Evolutionary conservation across 2,113 vertebrate genomes (phyloP).

Genomic region (Pedetes capensis): DNA sequence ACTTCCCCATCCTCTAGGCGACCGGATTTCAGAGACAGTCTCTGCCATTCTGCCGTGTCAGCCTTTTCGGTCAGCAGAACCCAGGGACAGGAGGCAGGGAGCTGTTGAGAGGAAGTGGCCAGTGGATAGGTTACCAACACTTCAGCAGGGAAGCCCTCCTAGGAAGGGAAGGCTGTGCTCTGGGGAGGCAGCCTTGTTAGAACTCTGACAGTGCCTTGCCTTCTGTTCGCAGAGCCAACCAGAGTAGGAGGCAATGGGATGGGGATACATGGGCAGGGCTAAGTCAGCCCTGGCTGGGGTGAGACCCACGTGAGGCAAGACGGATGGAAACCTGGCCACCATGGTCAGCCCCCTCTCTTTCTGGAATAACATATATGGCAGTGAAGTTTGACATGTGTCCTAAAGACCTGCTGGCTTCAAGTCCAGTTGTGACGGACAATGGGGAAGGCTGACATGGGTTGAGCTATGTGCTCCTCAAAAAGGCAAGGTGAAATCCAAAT

Average conservation of each 20-base stretch:
- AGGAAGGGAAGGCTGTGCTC: neutral
- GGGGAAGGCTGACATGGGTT: neutral
- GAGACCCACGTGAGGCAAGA: neutral
- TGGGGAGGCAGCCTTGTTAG: neutral
- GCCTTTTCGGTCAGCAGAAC: neutral
- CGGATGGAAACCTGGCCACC: neutral
- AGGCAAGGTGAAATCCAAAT: neutral
- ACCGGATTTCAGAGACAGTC: neutral
- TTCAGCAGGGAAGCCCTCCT: neutral
- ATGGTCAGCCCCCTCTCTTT: neutral
- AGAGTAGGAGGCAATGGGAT: rapidly evolving
- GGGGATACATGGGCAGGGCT: neutral
- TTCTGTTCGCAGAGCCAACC: neutral
- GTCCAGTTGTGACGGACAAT: neutral
- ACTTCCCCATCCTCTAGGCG: neutral
- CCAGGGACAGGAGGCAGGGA: neutral
- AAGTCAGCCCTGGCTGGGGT: neutral
- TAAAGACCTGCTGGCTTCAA: neutral
- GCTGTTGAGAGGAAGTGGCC: neutral
- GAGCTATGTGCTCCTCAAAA: neutral
- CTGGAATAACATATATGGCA: neutral
- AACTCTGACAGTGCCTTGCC: neutral
- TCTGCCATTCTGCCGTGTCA: neutral
- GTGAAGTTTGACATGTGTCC: neutral
- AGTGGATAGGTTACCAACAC: neutral